Base-by-base conservation (phyloP, 2,113 vertebrate genomes). In the Zapus hudsonius region DNA sequence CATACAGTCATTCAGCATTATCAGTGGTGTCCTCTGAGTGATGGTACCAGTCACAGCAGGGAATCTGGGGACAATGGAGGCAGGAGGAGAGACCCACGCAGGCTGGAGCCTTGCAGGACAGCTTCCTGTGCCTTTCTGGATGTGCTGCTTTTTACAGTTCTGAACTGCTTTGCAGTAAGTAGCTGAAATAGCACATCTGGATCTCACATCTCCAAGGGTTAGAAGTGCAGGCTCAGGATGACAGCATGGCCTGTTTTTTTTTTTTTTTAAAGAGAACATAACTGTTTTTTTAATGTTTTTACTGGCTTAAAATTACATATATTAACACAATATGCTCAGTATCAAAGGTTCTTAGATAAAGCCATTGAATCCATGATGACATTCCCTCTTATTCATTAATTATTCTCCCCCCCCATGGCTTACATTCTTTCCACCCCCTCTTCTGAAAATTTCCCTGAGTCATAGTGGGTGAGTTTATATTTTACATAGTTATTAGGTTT, bases 1-100 rank as follows among this genome's bases (percentile, higher is more conserved):
- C 13, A 72, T 57, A 38, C 6, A 10, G 2, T 52, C 31, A 74
- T 36, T 78, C 57, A 38, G 4, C 12, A 63, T 64, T 23, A 74
- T 47, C 38, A 64, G 40, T 8, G 25, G 40, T 7, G 47, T 7
- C 7, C 15, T 67, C 22, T 10, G 23, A 74, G 61, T 42, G 23
- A 9, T 0, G 36, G 9, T 8, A 20, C 0, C 40, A 4, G 1
- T 47, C 47, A 38, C 29, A n/a, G 6, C 17, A 17, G 67, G 13
- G n/a, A 19, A 55, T 33, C 27, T 66, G 42, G 57, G 22, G 61
- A 20, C 0, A 0, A 4, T 3, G 36, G 36, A 22, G 17, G 3
- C 17, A 27, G 3, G 20, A 59, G 33, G 36, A n/a, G 2, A 42
- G 31, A 3, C 1, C 44, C 1, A 4, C 63, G 3, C 22, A 38